Conservation (phyloP, 2,888 invertebrate species). For the Andrena chrysosceles region DNA sequence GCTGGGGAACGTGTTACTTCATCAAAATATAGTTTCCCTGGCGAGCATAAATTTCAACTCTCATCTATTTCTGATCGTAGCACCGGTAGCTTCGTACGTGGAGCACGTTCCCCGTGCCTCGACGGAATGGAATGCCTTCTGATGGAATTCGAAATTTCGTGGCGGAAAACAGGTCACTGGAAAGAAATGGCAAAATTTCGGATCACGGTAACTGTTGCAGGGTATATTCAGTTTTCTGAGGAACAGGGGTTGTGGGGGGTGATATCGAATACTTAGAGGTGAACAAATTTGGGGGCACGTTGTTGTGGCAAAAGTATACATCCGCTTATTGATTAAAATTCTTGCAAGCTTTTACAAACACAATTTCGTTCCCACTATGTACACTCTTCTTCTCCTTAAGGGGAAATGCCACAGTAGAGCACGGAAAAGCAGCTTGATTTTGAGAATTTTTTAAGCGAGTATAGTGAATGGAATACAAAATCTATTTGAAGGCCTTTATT, state of each 20-base stretch:
- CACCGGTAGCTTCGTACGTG: constrained; percentile 3
- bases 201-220: neutral
- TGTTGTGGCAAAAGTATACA: no score
- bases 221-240: neutral
- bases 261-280: neutral
- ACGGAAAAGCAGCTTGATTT: no score
- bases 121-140: no score
- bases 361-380: no score
- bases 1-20: neutral
- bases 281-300: neutral
- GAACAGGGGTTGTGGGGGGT: neutral
- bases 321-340: no score
- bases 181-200: neutral
- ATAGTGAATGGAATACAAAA: no score
- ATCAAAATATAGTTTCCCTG: constrained; percentile 9
- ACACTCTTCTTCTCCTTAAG: no score
- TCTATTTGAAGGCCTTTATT: no score
- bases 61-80: neutral
- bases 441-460: no score
- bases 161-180: neutral
- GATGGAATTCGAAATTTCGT: constrained; percentile 7
- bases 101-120: neutral
- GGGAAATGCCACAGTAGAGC: no score
- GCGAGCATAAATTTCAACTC: constrained; percentile 5
- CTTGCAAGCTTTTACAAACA: no score